A percentile compares a stretch with the other conserved stretches of the same genome.
phyloP scores from a whole-genome alignment of 2,888 invertebrate genomes.

The Andricus quercusramuli region DNA sequence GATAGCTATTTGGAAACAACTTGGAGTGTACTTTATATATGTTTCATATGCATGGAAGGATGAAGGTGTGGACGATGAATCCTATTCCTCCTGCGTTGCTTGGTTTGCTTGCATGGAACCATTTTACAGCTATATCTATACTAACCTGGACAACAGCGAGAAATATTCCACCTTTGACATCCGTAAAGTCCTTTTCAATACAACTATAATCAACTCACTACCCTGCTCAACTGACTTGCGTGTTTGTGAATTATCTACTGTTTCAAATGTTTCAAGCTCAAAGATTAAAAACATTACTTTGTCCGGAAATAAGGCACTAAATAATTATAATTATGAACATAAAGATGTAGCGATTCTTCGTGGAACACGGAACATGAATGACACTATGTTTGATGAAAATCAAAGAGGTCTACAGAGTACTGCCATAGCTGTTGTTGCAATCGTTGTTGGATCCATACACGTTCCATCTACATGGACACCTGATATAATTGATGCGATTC shows the following conservation, averaged over 20 bases:
- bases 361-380: slow-evolving; percentile 64
- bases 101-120: slow-evolving; percentile 74
- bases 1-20: slow-evolving; percentile 71
- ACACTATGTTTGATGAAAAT: slow-evolving; percentile 58
- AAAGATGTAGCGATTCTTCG: slow-evolving; percentile 64
- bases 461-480: slow-evolving; percentile 82
- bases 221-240: slow-evolving; percentile 68
- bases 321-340: slow-evolving; percentile 57
- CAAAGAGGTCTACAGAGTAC: slow-evolving; percentile 79
- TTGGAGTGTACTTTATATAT: slow-evolving; percentile 72
- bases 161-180: slow-evolving; percentile 66
- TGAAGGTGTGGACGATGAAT: slow-evolving; percentile 55
- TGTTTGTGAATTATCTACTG: slow-evolving; percentile 44
- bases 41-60: slow-evolving; percentile 65
- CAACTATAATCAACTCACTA: slow-evolving; percentile 65
- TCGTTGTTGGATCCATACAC: slow-evolving; percentile 82
- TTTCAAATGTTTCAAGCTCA: slow-evolving; percentile 57
- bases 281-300: background rate
- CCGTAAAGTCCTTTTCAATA: slow-evolving; percentile 64
- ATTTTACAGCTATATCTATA: slow-evolving; percentile 63
- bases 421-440: slow-evolving; percentile 81
- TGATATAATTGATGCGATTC: slow-evolving; percentile 81
- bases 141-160: slow-evolving; percentile 67
- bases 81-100: slow-evolving; percentile 66
- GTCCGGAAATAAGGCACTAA: background rate